Percentiles rank a stretch among this genome's conserved stretches.
Evolutionary conservation across 2,888 invertebrate species (phyloP).

Genomic region (Oscheius sp.): DNA sequence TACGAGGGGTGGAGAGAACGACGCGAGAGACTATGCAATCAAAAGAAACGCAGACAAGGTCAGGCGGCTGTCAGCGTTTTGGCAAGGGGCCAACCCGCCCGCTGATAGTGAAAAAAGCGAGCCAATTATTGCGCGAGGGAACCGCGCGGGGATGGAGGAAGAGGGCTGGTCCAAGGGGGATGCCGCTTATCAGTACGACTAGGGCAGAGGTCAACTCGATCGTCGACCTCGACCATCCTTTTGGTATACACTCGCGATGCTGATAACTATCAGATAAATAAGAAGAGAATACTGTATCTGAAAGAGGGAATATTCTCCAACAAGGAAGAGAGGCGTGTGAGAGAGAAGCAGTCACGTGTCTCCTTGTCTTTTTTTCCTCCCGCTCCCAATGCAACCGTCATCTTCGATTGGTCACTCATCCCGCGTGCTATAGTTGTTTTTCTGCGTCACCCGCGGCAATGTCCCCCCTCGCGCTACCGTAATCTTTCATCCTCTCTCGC

Average conservation of each 20-base stretch:
- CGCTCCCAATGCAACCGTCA: slow-evolving; percentile 11
- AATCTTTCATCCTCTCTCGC: slow-evolving; percentile 3
- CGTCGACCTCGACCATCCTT: too few relatives aligned
- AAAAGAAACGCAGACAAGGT: slow-evolving; percentile 21
- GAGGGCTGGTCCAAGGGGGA: too few relatives aligned
- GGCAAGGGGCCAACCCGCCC: slow-evolving; percentile 32
- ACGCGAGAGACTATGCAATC: not conserved
- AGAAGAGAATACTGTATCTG: not conserved
- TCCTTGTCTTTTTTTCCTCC: not conserved
- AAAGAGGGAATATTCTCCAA: not conserved
- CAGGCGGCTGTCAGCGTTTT: slow-evolving; percentile 30
- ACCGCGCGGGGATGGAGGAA: not conserved
- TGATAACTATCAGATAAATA: too few relatives aligned
- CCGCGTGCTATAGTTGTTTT: not conserved
- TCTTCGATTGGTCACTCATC: not conserved
- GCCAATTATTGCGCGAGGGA: slow-evolving; percentile 31
- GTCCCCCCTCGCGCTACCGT: not conserved
- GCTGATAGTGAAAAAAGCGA: slow-evolving; percentile 29
- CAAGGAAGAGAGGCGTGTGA: not conserved
- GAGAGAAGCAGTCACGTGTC: not conserved
- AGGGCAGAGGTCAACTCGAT: too few relatives aligned
- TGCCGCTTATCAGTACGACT: too few relatives aligned
- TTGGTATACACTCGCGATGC: too few relatives aligned
- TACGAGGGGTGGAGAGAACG: slow-evolving; percentile 1
- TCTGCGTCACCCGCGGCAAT: not conserved